These are phyloP conservation scores for Trichechus manatus DNA, from an alignment of 2,113 vertebrate genomes.

Conservation along the genomic window DNA sequence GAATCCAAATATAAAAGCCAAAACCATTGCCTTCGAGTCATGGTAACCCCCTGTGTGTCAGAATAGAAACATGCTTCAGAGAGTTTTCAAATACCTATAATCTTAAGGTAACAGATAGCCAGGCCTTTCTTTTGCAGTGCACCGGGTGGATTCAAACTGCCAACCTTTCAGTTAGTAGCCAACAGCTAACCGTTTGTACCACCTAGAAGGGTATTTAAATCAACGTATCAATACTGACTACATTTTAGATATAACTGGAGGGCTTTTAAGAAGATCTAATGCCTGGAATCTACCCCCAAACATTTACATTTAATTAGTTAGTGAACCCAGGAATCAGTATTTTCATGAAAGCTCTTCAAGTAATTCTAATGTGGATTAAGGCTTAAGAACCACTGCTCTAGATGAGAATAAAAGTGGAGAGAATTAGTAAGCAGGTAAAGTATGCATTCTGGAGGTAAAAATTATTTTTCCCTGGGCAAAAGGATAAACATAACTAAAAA, in stretches of 20 bases:
- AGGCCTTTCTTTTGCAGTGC: too few relatives aligned
- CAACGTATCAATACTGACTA: background rate
- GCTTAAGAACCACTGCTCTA: background rate
- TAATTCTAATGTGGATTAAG: background rate
- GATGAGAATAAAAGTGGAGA: background rate
- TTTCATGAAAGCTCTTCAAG: background rate
- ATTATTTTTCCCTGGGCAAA: background rate
- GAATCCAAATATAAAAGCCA: too few relatives aligned
- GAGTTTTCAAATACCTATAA: too few relatives aligned
- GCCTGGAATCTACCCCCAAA: background rate
- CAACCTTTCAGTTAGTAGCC: too few relatives aligned
- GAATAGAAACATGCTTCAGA: too few relatives aligned
- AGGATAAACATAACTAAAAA: background rate
- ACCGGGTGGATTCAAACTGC: too few relatives aligned
- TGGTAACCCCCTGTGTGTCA: too few relatives aligned
- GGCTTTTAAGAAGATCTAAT: background rate
- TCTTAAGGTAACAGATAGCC: too few relatives aligned
- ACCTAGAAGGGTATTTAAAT: background rate
- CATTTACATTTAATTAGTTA: background rate
- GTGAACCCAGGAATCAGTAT: background rate
- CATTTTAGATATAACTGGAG: background rate
- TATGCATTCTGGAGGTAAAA: background rate
- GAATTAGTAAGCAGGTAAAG: background rate
- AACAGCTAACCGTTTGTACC: background rate
- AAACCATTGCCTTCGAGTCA: too few relatives aligned